phyloP scores from a whole-genome alignment of 1,140 invertebrate genomes.

The Cyclargus thomasi region DNA sequence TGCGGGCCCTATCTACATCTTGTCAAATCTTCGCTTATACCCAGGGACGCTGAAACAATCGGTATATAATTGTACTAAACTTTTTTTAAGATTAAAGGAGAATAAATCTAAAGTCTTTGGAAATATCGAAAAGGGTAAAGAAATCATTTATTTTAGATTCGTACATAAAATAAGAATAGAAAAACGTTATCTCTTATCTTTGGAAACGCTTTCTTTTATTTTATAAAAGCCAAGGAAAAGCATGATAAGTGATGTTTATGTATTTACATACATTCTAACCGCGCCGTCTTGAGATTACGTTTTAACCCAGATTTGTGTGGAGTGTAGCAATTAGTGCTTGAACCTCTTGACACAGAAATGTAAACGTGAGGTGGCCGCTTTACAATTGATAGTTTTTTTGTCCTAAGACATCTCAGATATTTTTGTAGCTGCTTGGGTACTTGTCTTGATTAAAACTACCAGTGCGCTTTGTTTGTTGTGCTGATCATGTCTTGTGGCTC shows the following conservation, averaged over 20 bases:
- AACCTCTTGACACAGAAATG: background rate
- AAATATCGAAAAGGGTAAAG: no score
- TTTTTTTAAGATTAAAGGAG: no score
- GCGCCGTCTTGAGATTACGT: background rate
- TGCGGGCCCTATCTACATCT: slow-evolving; percentile 52
- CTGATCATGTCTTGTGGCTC: no score
- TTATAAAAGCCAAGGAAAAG: background rate
- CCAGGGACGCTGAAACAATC: background rate
- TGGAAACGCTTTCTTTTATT: background rate
- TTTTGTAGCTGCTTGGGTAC: no score
- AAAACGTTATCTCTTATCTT: background rate
- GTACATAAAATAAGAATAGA: background rate
- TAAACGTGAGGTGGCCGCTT: background rate
- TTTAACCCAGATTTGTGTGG: background rate
- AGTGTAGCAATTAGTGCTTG: background rate
- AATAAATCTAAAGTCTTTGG: no score
- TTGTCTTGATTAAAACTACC: no score
- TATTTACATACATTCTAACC: background rate
- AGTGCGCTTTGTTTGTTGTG: no score
- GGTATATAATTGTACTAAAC: background rate
- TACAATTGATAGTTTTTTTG: background rate
- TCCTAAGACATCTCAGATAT: background rate
- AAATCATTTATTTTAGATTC: no score
- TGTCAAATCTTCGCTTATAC: slow-evolving; percentile 17
- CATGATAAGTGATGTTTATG: background rate